These are phyloP conservation scores for Gonioctena quinquepunctata DNA, from an alignment of 1,140 invertebrate genomes.

Conservation along the genomic window DNA sequence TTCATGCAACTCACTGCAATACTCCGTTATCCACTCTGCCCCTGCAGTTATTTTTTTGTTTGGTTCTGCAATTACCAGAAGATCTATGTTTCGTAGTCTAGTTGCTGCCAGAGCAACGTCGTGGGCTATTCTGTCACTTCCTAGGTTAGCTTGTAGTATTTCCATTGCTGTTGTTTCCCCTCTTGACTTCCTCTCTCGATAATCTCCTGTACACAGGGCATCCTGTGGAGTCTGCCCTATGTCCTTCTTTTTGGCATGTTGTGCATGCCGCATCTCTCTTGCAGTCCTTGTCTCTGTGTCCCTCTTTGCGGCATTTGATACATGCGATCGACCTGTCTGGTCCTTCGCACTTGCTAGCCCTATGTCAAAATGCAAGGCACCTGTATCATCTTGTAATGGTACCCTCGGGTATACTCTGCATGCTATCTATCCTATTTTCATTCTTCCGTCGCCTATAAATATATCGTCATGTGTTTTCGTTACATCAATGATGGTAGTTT, in stretches of 20 bases:
- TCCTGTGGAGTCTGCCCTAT: background rate
- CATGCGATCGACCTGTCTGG: background rate
- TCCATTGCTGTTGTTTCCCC: background rate
- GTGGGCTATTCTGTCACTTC: background rate
- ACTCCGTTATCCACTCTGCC: no score
- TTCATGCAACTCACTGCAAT: no score
- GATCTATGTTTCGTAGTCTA: background rate
- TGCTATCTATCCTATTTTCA: background rate
- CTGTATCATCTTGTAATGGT: background rate
- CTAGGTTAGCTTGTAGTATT: slow-evolving; percentile 16
- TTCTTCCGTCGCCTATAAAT: background rate
- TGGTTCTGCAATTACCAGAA: background rate
- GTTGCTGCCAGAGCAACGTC: background rate
- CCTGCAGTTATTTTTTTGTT: no score
- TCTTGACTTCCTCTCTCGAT: background rate
- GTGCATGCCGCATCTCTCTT: background rate
- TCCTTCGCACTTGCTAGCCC: background rate
- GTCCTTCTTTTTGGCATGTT: slow-evolving; percentile 7
- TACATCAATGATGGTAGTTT: background rate
- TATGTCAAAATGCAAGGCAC: background rate
- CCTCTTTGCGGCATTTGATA: slow-evolving; percentile 14
- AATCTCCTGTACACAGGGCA: background rate
- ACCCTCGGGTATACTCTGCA: background rate
- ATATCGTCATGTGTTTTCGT: background rate
- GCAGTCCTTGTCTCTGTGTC: slow-evolving; percentile 9